A percentile compares a stretch with the other conserved stretches of the same genome.
phyloP scores from a whole-genome alignment of 1,140 invertebrate genomes.

The Solenopsis fugax region DNA sequence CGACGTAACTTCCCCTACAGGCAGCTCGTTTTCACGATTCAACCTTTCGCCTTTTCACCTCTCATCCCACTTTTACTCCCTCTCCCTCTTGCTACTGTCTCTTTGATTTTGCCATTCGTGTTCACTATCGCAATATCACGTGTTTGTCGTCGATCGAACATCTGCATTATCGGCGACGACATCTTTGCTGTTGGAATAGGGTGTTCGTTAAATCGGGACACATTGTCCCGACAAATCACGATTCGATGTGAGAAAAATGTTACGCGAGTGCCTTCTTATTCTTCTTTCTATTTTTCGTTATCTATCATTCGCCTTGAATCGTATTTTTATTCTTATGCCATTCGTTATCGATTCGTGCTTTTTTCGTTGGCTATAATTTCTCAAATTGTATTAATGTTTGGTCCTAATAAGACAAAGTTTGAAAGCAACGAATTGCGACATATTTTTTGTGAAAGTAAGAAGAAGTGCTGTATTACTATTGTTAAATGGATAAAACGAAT shows the following conservation, averaged over 20 bases:
- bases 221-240: constrained; percentile 69
- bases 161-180: constrained; percentile 71
- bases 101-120: constrained; percentile 55
- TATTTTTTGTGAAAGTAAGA: not conserved
- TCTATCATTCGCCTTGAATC: constrained; percentile 17
- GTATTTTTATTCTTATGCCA: constrained; percentile 27
- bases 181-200: constrained; percentile 58
- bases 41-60: constrained; percentile 35
- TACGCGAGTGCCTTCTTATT: constrained; percentile 50
- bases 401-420: not conserved
- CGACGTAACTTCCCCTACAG: constrained; percentile 49
- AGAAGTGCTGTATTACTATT: not conserved
- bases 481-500: constrained; percentile 25
- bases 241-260: constrained; percentile 31
- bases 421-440: not conserved
- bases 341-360: constrained; percentile 4
- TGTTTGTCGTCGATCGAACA: constrained; percentile 72
- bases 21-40: constrained; percentile 58
- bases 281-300: constrained; percentile 15
- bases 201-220: constrained; percentile 76
- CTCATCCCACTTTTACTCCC: not conserved
- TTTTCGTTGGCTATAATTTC: constrained; percentile 11
- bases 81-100: constrained; percentile 13
- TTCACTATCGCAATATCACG: constrained; percentile 63
- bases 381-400: not conserved